Base-by-base conservation (phyloP, 1,140 invertebrate genomes). In the Leucophenga varia region DNA sequence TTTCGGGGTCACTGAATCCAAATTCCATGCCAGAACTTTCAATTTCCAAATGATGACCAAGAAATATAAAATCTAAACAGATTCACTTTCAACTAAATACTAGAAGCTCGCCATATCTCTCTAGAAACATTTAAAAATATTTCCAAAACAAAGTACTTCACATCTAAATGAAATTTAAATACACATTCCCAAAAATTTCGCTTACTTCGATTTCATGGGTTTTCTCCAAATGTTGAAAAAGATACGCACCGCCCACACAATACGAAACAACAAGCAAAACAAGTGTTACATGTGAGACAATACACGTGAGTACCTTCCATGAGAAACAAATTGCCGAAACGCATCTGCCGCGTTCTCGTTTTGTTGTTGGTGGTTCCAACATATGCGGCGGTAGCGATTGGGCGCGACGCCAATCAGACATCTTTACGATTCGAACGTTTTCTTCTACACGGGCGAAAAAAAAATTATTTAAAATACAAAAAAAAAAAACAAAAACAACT, bases 221-320 rank as follows among this genome's bases (percentile, higher is more conserved):
- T 0, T 81, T 78, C 71, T 95, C 91, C 36, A 95, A 76, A n/a
- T 78, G 77, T 69, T 88, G 84, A 76, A 95, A 95, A 13, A 89
- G 86, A 59, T 89, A 86, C 7, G 90, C 91, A 7, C 92, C 92
- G 31, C 92, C 81, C 51, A 93, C 83, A 75, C 91, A 93, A 74
- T 95, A 95, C 19, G 88, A 85, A 39, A 94, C 89, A 5, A 75
- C 72, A 37, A 95, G 78, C 21, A 90, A 87, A 49, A 94, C 84
- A 42, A 95, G 82, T 54, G 90, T 87, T 53, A 93, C 87, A 79
- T 95, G 91, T 0, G 90, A 91, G 59, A 94, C 90, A 34, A 94
- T 79, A 78, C 91, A 90, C 53, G 89, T 88, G 75, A 85, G 85
- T 41, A 91, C 83, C 72, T 89, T 88, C 87, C 88, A 90, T 12